Evolutionary conservation across 2,888 invertebrate genomes (phyloP), one percentile per base, ranked within the genome.

Genomic region (Spatulosminthurus flaviceps): DNA sequence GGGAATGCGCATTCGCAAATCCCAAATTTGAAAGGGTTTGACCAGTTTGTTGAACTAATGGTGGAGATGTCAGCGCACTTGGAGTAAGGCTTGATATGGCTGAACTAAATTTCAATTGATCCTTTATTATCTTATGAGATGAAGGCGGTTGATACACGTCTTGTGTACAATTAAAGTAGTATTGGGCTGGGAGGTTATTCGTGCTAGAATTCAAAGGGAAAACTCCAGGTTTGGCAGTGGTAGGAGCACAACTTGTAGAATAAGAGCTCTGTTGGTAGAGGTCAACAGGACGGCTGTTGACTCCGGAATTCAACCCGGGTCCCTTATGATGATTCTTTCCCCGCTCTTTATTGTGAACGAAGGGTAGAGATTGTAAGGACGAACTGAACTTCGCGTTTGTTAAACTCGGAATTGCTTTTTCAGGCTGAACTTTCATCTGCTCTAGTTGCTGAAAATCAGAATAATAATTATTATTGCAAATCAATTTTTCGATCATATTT

Each of bases 351-450:
- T 51, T 51, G 41, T 78, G 75, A 29, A 71, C 74, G 2, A 81
- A 43, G 34, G 34, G 9, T 34, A 81, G 16, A 11, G 81, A 81
- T 22, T 80, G 80, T 7, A 81, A 72, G 1, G 81, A 81, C n/a
- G 81, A 81, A 21, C 78, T 79, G 42, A 75, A 72, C 24, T 81
- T 81, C 5, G 71, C 51, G 34, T 72, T 80, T 7, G 80, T 69
- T 22, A 80, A 70, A 21, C 34, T 43, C n/a, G 74, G 78, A 21
- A 80, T 80, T 7, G 73, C 60, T 73, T 81, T 79, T 29, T 81
- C 81, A 16, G 81, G 79, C 29, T 78, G 74, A 29, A 72, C 75
- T 76, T 75, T 79, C 42, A 29, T 61, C 60, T 60, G 61, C 60
- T 78, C 71, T 61, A 78, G 28, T 64, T 78, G 78, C 78, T 78